Evolutionary conservation across 1,140 invertebrate species (phyloP), one percentile per base, ranked within the genome.

Genomic region (Euglossa dilemma): DNA sequence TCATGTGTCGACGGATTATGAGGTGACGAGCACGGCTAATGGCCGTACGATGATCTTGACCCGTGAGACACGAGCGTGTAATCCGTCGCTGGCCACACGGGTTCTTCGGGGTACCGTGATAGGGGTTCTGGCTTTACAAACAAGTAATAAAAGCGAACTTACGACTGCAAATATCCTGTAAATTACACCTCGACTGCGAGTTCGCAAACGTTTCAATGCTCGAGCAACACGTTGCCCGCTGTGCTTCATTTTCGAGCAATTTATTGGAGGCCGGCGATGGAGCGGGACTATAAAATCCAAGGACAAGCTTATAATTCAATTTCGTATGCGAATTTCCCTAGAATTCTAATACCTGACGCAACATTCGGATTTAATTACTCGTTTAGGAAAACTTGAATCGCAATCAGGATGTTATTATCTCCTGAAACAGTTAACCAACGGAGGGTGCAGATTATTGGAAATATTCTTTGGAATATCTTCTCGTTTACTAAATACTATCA

Each of bases 91-190:
- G 52, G 75, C 76, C 80, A 57, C 71, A 84, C 83, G 75, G 54
- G 83, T 88, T 47, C 47, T 79, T 61, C 69, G 71, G 86, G 85
- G 84, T 86, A 88, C 69, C 70, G 73, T 84, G 4, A 87, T 72
- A 67, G 83, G 77, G 85, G 84, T 81, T 67, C 59, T 36, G 47
- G 70, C 83, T 85, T 86, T 91, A 89, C 85, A 92, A 93, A 93
- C 91, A 92, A 90, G 91, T 85, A 90, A 90, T 93, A 91, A 93
- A 92, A 87, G 80, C 79, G 80, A 85, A 93, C 91, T 88, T 91
- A 91, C 81, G 90, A 92, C 91, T 90, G 78, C 72, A 89, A 88
- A 89, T 86, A 86, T 63, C 20, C 25, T 56, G 76, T 88, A 88
- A 83, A 87, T 87, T 72, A 85, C 63, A 12, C 18, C 50, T 78